Base-by-base conservation (phyloP, 1,140 invertebrate species). In the Zaprionus lachaisei region DNA sequence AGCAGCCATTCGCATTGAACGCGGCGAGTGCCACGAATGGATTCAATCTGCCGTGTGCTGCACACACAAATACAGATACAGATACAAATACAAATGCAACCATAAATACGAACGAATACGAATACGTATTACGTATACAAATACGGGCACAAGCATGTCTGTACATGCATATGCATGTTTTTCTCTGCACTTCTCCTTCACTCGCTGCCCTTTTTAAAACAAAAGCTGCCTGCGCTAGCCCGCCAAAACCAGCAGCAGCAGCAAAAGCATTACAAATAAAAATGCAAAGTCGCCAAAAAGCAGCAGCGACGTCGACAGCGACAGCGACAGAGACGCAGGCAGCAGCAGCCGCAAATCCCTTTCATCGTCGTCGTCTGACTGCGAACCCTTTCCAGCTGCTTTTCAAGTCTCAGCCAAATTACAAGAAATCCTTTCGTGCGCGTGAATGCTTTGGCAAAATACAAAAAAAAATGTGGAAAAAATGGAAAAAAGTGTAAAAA, bases 341-440 rank as follows among this genome's bases (percentile, higher is more conserved):
- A 85, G 97, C 57, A 55, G 71, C 83, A 86, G 73, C 83, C 81
- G 73, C 73, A 86, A 91, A 84, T 84, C 83, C 87, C 79, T 91
- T 89, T 89, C 85, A 89, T 89, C 85, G 77, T 65, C 64, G n/a
- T n/a, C 4, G 20, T 51, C n/a, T 20, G 47, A 17, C 54, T 58
- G 65, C 58, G 41, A 75, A 75, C 72, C 72, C 72, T 75, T 75
- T 75, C 68, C 79, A 80, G 67, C 77, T 85, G 89, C 81, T 80
- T 81, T 81, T 83, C 74, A 86, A 91, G 83, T 89, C 76, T 67
- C 77, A 75, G 79, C 81, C 79, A 90, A 89, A 89, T 89, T 89
- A 90, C 85, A 90, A 90, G 86, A 90, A 90, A 90, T 90, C 86
- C 86, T 90, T 90, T 90, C 85, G 85, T 90, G 86, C 86, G 85